Conservation (phyloP, 2,888 invertebrate genomes). For the Conus canariensis region DNA sequence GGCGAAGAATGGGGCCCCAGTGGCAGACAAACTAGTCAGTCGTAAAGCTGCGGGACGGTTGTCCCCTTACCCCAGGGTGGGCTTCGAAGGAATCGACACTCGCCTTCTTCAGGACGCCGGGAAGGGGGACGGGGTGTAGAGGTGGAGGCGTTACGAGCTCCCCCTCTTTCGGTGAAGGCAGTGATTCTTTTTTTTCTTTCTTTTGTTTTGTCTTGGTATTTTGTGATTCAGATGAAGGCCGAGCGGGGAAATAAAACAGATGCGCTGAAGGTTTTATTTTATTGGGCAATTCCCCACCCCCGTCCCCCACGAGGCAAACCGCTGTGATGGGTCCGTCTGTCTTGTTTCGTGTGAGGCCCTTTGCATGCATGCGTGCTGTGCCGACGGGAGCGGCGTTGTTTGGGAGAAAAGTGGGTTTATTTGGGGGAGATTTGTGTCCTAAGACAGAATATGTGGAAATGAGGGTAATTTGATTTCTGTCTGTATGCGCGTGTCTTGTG, state of each 20-base stretch:
- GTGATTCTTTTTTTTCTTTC: no score
- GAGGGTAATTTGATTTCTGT: neutral
- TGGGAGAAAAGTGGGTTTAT: neutral
- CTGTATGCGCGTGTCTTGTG: neutral
- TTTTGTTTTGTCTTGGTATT: neutral
- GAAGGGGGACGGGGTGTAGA: neutral
- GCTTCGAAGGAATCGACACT: neutral
- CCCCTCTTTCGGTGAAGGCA: neutral
- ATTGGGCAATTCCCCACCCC: neutral
- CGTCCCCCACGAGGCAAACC: neutral
- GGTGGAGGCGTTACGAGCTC: neutral
- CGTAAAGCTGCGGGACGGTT: constrained; percentile 4
- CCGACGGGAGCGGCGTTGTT: neutral
- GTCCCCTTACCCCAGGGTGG: constrained; percentile 17
- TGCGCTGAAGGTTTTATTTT: constrained; percentile 24
- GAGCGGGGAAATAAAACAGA: neutral
- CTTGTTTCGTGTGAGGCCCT: neutral
- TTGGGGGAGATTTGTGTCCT: neutral
- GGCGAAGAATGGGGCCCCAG: constrained; percentile 10
- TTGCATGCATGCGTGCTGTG: neutral
- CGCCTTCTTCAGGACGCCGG: neutral
- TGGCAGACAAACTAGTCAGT: constrained; percentile 31
- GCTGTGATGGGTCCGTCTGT: neutral
- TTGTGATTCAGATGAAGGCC: constrained; percentile 25
- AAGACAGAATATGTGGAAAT: neutral